Base-by-base conservation (phyloP, 1,140 invertebrate genomes). In the Stenopsyche tienmushanensis region DNA sequence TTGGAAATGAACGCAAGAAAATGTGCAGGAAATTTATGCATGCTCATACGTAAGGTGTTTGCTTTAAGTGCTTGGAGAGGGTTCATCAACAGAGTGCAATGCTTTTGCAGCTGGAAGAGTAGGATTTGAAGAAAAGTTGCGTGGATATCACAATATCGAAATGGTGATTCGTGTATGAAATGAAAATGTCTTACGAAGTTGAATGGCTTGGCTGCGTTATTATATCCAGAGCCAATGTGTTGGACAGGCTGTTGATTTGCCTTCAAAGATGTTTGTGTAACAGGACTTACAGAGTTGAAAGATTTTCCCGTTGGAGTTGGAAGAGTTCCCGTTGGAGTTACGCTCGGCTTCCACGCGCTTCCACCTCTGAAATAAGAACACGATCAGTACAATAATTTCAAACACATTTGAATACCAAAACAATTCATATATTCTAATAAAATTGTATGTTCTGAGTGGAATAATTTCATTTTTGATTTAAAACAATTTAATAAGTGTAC, bases 191-290 rank as follows among this genome's bases (percentile, higher is more conserved):
- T 76, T 72, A 81, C 79, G 58, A 80, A 81, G 23, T 78, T 78
- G 73, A 92, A 94, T 57, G 91, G 91, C 75, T 91, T 91, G n/a
- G 93, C 90, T 69, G 88, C 84, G 68, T 88, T 85, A 77, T 96
- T 96, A 81, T 95, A 91, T 52, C 88, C 90, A 73, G 88, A 90
- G 67, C 92, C 93, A 75, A 95, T 93, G 52, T 85, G 82, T 49
- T 82, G 81, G 54, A 80, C 78, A 7, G 90, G 86, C 69, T 88
- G 86, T 67, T 86, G 86, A 67, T 84, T 88, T 44, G 88, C 85
- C 72, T 90, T 90, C 62, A 97, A 82, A 29, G 93, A 96, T 58
- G 93, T 96, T 80, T 90, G 92, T 73, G 93, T 96, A 66, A 94
- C 88, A 17, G 90, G 86, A 57, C 84, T 78, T 39, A 87, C 78